Conservation (phyloP, 2,797 vertebrate genomes). For the Acipenser ruthenus region DNA sequence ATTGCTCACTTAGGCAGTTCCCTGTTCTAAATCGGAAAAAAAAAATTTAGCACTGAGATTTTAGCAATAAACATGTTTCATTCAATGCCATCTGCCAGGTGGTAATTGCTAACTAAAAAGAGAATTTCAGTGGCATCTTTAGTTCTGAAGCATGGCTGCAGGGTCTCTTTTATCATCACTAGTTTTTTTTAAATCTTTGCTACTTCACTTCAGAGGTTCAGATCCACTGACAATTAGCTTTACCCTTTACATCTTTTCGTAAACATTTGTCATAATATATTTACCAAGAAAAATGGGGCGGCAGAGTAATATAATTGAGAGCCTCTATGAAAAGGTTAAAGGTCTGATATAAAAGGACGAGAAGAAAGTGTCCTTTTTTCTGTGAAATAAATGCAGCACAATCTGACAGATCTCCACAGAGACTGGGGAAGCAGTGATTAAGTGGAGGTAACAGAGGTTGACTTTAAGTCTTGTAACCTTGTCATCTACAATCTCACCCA, state of each 20-base stretch:
- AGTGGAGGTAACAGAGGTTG: constrained; percentile 60
- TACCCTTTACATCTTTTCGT: constrained; percentile 14
- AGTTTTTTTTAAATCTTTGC: constrained; percentile 29
- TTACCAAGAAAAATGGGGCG: not conserved
- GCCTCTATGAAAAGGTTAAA: not conserved
- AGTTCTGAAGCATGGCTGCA: constrained; percentile 21
- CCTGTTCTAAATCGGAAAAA: too few species aligned
- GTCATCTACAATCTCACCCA: constrained; percentile 58
- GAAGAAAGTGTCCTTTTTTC: constrained; percentile 25
- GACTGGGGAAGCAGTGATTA: constrained; percentile 56
- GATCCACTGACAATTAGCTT: constrained; percentile 28
- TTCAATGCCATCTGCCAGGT: constrained; percentile 23
- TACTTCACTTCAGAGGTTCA: constrained; percentile 15
- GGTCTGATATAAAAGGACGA: not conserved
- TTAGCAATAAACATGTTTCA: not conserved
- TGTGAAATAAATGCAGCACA: constrained; percentile 19
- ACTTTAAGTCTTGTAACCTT: constrained; percentile 65
- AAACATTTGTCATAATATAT: not conserved
- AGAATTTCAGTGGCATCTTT: constrained; percentile 41
- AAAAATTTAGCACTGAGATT: too few species aligned
- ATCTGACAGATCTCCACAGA: constrained; percentile 28
- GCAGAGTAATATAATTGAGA: not conserved
- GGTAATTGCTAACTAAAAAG: constrained; percentile 24
- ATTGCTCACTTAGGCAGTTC: too few species aligned
- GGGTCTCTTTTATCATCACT: constrained; percentile 36